Evolutionary conservation across 2,797 vertebrate species (phyloP).

Genomic region (Xenops minutus): DNA sequence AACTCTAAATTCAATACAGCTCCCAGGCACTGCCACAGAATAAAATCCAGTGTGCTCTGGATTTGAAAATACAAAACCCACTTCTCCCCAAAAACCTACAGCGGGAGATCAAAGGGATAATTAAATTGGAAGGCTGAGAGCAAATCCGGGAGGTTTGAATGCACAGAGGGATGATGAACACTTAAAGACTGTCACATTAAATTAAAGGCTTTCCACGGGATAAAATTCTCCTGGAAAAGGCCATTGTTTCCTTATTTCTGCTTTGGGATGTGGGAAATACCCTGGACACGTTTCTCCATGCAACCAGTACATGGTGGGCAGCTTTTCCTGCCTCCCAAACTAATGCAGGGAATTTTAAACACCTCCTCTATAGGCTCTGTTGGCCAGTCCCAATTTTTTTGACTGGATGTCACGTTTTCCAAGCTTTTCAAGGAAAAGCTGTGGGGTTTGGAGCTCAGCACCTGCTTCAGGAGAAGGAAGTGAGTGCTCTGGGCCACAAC

Average conservation of each 20-base stretch:
- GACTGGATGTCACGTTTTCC: background rate
- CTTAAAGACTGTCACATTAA: background rate
- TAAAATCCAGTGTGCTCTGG: background rate
- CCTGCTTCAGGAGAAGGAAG: background rate
- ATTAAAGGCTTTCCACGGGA: background rate
- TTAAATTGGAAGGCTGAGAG: background rate
- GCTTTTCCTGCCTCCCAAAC: background rate
- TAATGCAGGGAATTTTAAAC: rapidly evolving
- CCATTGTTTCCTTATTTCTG: background rate
- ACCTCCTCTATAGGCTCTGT: background rate
- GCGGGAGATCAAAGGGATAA: background rate
- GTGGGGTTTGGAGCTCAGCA: background rate
- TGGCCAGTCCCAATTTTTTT: background rate
- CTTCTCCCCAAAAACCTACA: background rate
- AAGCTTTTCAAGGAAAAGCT: background rate
- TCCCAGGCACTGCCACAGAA: background rate
- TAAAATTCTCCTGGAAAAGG: background rate
- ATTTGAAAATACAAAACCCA: background rate
- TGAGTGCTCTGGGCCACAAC: background rate
- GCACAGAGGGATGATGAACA: background rate
- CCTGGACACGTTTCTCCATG: rapidly evolving
- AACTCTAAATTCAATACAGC: background rate
- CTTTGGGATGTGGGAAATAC: background rate
- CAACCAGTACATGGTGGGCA: rapidly evolving
- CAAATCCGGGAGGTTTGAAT: background rate